Conservation (phyloP, 92 coral and sea anemone genomes). For the Umimayanthus chanpuru region DNA sequence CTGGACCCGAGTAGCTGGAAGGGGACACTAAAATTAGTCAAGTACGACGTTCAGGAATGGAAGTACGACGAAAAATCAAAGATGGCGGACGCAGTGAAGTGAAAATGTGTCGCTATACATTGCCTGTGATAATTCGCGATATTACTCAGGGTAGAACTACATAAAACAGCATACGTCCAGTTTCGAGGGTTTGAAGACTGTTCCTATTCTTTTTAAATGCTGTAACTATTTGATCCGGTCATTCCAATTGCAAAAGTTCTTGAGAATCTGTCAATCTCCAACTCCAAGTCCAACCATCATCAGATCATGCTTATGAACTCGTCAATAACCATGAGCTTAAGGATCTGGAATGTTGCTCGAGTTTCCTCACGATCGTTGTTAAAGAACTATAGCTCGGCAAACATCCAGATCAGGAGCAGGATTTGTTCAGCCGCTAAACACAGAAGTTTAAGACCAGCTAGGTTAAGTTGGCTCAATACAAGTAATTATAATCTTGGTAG, state of each 20-base stretch:
- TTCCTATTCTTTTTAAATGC: background rate
- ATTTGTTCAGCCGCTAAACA: background rate
- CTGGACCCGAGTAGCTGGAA: background rate
- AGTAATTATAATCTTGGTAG: background rate
- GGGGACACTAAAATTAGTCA: constrained; percentile 23
- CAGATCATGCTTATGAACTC: background rate
- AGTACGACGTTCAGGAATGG: background rate
- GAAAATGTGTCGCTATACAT: too few species aligned
- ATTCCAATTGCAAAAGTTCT: background rate
- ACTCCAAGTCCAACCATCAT: background rate
- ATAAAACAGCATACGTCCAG: background rate
- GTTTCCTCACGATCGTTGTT: background rate
- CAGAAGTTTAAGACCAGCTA: background rate
- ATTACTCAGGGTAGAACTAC: background rate
- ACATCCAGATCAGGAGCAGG: background rate
- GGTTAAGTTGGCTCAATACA: background rate
- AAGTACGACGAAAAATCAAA: background rate
- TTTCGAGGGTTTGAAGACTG: background rate
- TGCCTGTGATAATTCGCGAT: too few species aligned
- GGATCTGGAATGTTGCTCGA: background rate
- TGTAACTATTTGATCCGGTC: background rate
- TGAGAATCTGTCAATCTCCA: background rate
- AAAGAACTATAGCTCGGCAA: background rate
- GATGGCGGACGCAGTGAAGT: constrained; percentile 24
- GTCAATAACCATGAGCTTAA: background rate